phyloP scores from a whole-genome alignment of 2,113 vertebrate species.

The Corythoichthys haematopterus region DNA sequence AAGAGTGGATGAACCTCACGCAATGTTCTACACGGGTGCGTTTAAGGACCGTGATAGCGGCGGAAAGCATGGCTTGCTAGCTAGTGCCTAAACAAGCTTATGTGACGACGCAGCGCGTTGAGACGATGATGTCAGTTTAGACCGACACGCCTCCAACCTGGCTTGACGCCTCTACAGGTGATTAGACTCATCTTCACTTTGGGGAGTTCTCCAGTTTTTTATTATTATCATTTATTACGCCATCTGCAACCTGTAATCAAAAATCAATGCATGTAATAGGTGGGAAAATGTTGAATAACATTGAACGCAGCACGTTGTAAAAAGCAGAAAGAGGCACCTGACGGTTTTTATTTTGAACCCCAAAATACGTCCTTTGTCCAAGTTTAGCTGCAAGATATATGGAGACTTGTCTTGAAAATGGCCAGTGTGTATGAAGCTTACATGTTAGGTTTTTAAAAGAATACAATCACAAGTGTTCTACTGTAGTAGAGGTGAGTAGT shows the following conservation, averaged over 20 bases:
- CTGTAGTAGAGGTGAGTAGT: constrained; percentile 58
- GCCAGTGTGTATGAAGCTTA: neutral
- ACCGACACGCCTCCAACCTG: neutral
- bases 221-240: constrained; percentile 34
- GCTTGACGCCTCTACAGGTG: neutral
- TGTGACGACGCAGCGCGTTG: neutral
- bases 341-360: too few relatives aligned
- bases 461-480: neutral
- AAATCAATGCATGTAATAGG: neutral
- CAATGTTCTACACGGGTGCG: constrained; percentile 9
- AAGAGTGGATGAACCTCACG: constrained; percentile 39
- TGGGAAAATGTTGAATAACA: neutral
- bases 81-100: neutral
- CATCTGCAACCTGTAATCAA: constrained; percentile 31
- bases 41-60: constrained; percentile 15
- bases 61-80: constrained; percentile 35
- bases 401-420: neutral
- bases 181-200: neutral
- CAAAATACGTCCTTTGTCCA: too few relatives aligned
- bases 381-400: too few relatives aligned
- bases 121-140: neutral
- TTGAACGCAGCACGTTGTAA: neutral
- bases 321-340: too few relatives aligned
- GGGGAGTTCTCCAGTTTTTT: neutral
- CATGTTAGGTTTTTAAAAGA: neutral